Evolutionary conservation across 2,113 vertebrate species (phyloP).

Genomic region (Fregetta grallaria): DNA sequence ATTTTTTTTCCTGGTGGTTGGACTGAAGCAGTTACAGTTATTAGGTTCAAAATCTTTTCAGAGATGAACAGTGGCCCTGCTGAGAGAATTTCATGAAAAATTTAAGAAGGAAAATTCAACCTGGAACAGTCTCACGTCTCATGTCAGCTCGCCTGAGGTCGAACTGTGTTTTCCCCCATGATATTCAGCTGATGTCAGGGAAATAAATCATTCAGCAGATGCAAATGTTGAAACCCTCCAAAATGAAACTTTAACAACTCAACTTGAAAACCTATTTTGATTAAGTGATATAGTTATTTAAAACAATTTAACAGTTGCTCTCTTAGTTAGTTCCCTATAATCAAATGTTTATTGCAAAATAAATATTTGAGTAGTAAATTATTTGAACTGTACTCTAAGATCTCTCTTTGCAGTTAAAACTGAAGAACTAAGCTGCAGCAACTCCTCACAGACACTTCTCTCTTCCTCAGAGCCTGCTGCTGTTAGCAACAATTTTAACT

Average conservation of each 20-base stretch:
- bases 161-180: constrained; percentile 77
- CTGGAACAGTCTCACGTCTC: constrained; percentile 76
- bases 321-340: constrained; percentile 1
- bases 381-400: neutral
- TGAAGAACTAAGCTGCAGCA: neutral
- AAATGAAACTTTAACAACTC: constrained; percentile 46
- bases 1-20: constrained; percentile 70
- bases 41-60: constrained; percentile 82
- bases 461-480: neutral
- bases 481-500: neutral
- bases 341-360: constrained; percentile 17
- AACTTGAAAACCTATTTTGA: constrained; percentile 46
- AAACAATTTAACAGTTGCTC: constrained; percentile 32
- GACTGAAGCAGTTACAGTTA: constrained; percentile 78
- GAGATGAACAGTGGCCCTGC: constrained; percentile 83
- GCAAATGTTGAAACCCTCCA: constrained; percentile 64
- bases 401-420: neutral
- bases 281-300: constrained; percentile 50
- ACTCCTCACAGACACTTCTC: neutral
- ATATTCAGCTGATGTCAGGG: constrained; percentile 76
- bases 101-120: constrained; percentile 88
- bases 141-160: constrained; percentile 73
- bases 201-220: constrained; percentile 86
- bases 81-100: constrained; percentile 91
- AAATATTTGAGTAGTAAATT: constrained; percentile 13